Conservation (phyloP, 2,888 invertebrate genomes). For the Rugalucina vietnamica region DNA sequence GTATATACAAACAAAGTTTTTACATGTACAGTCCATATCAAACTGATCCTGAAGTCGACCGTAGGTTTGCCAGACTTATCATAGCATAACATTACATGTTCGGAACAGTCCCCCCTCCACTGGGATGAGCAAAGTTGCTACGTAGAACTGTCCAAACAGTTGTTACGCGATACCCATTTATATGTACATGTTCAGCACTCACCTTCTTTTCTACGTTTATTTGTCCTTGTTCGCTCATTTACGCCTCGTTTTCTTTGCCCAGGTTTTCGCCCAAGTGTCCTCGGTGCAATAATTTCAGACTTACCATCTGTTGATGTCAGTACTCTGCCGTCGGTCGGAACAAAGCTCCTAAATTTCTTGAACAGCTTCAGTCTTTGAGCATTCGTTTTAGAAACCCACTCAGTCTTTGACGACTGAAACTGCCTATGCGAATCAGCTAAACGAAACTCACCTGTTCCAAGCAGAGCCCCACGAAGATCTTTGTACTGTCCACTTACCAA, state of each 20-base stretch:
- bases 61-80: neutral
- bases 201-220: neutral
- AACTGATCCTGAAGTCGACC: neutral
- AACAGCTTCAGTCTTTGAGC: constrained; percentile 7
- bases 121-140: neutral
- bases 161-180: neutral
- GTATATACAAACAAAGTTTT: neutral
- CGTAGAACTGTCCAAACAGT: neutral
- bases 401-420: constrained; percentile 22
- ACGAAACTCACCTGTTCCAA: constrained; percentile 11
- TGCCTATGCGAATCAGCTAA: neutral
- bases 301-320: constrained; percentile 26
- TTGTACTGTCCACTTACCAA: constrained; percentile 23
- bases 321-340: neutral
- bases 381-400: constrained; percentile 28
- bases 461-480: constrained; percentile 18
- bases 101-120: neutral
- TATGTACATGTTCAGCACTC: neutral
- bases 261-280: constrained; percentile 38
- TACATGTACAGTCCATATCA: neutral
- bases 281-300: constrained; percentile 33
- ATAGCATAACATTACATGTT: neutral
- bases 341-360: constrained; percentile 1
- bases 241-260: constrained; percentile 31
- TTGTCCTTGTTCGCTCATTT: constrained; percentile 3